Percentiles rank a stretch among this genome's conserved stretches.
Evolutionary conservation across 2,797 vertebrate genomes (phyloP).

Genomic region (Hydrocynus forskahlii): DNA sequence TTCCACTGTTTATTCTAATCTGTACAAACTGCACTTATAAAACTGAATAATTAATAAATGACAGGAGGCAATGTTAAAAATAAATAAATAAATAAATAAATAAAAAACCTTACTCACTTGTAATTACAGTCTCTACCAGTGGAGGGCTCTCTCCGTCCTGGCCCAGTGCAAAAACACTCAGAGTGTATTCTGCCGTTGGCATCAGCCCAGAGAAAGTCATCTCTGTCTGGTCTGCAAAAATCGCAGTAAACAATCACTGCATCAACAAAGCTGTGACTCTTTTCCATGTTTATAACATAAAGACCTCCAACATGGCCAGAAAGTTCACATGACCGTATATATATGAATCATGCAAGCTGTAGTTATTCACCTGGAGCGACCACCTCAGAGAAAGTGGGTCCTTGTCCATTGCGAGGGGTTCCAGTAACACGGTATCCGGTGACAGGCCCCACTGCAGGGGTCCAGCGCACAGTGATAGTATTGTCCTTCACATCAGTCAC

Average conservation of each 20-base stretch:
- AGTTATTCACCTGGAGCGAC: conserved; percentile 86
- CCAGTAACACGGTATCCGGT: conserved; percentile 92
- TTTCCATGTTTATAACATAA: background rate
- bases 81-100: too few relatives aligned
- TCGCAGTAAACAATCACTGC: background rate
- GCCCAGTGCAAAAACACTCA: conserved; percentile 89
- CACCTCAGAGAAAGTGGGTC: conserved; percentile 83
- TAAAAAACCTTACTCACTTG: conserved; percentile 76
- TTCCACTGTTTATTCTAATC: too few relatives aligned
- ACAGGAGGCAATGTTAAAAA: too few relatives aligned
- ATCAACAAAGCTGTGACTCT: background rate
- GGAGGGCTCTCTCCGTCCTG: conserved; percentile 89
- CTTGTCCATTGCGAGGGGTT: conserved; percentile 84
- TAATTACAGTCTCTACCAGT: conserved; percentile 86
- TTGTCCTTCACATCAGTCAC: conserved; percentile 89
- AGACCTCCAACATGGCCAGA: background rate
- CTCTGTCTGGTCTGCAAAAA: conserved; percentile 88
- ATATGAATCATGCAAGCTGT: background rate
- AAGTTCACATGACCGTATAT: background rate
- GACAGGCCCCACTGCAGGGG: conserved; percentile 87
- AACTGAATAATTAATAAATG: background rate
- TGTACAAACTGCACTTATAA: background rate
- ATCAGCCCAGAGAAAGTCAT: conserved; percentile 93
- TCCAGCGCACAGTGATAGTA: conserved; percentile 92
- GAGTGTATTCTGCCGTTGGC: conserved; percentile 88